Percentiles rank a stretch among this genome's conserved stretches.
Conservation (phyloP, 2,888 invertebrate genomes). For the Mechanitis mazaeus region DNA sequence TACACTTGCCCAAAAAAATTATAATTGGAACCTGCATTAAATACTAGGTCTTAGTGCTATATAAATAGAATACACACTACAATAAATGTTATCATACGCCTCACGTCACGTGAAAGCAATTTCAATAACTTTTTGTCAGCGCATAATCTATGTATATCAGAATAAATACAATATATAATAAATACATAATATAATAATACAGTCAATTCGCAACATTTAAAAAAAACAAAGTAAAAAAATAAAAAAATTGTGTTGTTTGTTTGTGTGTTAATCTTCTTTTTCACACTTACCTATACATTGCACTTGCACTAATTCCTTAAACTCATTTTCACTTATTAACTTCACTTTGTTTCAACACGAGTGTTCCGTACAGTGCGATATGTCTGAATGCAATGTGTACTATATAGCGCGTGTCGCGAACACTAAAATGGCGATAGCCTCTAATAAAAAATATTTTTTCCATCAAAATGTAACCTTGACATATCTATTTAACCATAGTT, state of each 20-base stretch:
- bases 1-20: too few relatives aligned
- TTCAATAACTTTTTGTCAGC: slow-evolving; percentile 22
- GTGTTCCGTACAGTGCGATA: slow-evolving; percentile 16
- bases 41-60: not conserved
- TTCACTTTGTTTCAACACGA: slow-evolving; percentile 12
- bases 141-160: not conserved
- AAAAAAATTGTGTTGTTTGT: too few relatives aligned
- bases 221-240: not conserved
- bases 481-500: too few relatives aligned
- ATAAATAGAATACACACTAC: not conserved
- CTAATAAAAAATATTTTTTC: not conserved
- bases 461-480: too few relatives aligned
- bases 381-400: slow-evolving; percentile 23
- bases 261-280: not conserved
- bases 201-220: too few relatives aligned
- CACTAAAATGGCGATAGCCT: slow-evolving; percentile 18
- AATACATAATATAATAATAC: too few relatives aligned
- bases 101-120: slow-evolving; percentile 25
- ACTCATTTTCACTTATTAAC: slow-evolving; percentile 13
- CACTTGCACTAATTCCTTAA: slow-evolving; percentile 10
- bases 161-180: not conserved
- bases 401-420: slow-evolving; percentile 26
- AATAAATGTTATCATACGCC: not conserved
- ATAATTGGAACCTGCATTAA: too few relatives aligned
- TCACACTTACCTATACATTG: slow-evolving; percentile 16